These are phyloP conservation scores for Cheirogaleus medius DNA, from an alignment of 2,113 vertebrate genomes.

Conservation along the genomic window DNA sequence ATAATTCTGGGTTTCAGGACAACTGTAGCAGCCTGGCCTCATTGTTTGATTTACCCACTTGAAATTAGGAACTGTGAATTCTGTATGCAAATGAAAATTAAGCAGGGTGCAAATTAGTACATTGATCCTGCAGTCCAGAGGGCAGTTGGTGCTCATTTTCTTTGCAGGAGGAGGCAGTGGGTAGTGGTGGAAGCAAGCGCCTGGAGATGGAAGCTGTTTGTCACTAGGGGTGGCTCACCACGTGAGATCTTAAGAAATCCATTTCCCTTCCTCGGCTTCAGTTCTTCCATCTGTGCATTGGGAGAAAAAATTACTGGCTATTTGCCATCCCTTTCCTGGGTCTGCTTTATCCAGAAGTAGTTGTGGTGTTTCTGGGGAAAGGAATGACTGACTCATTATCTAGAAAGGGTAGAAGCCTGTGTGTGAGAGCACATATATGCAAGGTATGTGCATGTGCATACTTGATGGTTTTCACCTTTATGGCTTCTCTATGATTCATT, in stretches of 20 bases:
- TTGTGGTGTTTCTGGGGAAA: background rate
- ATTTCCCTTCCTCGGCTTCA: background rate
- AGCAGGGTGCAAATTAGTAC: background rate
- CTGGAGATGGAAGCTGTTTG: background rate
- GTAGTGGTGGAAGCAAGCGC: background rate
- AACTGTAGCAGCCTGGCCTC: background rate
- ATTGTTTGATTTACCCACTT: background rate
- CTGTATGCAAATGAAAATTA: background rate
- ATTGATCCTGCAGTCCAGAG: background rate
- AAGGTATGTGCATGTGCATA: background rate
- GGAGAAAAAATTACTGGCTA: background rate
- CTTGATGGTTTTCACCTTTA: background rate
- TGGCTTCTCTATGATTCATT: background rate
- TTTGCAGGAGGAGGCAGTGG: background rate
- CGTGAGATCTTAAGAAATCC: background rate
- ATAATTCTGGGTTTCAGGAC: slow-evolving; percentile 30
- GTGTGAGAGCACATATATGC: too few species aligned
- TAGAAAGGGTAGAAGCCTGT: background rate
- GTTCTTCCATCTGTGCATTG: background rate
- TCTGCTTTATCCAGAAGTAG: background rate
- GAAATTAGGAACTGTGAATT: slow-evolving; percentile 40
- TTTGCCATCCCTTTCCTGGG: background rate
- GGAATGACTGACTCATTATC: accelerated
- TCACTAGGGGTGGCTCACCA: background rate
- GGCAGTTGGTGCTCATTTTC: background rate